Evolutionary conservation across 2,888 invertebrate species (phyloP).

Genomic region (Ornithoptera priamus): DNA sequence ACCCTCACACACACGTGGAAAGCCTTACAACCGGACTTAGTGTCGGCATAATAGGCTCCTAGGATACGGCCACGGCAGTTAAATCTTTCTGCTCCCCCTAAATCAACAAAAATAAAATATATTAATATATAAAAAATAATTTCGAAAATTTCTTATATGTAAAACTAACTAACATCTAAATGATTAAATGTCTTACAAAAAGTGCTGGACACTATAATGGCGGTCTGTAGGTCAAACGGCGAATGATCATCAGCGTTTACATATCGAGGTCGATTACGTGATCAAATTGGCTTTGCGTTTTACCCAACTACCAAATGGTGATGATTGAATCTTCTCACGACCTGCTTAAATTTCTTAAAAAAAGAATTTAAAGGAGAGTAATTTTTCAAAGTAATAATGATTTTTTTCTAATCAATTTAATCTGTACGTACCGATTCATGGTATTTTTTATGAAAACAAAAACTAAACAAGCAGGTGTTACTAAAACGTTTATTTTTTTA

Average conservation of each 20-base stretch:
- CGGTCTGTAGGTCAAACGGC: conserved; percentile 33
- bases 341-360: not conserved
- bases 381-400: no score
- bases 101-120: conserved; percentile 15
- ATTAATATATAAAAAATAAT: no score
- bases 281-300: conserved; percentile 36
- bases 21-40: conserved; percentile 92
- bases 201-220: not conserved
- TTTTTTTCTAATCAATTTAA: no score
- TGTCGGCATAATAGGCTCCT: conserved; percentile 93
- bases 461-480: no score
- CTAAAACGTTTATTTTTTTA: no score
- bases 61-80: conserved; percentile 91
- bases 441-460: no score
- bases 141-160: no score
- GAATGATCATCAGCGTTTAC: conserved; percentile 30
- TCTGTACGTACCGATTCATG: no score
- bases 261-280: conserved; percentile 41
- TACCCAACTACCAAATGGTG: conserved; percentile 35
- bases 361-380: no score
- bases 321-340: conserved; percentile 34
- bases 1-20: conserved; percentile 94
- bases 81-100: conserved; percentile 82
- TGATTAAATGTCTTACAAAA: not conserved
- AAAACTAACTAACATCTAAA: not conserved